A percentile compares a stretch with the other conserved stretches of the same genome.
Evolutionary conservation across 2,113 vertebrate genomes (phyloP).

Genomic region (Felis chaus): DNA sequence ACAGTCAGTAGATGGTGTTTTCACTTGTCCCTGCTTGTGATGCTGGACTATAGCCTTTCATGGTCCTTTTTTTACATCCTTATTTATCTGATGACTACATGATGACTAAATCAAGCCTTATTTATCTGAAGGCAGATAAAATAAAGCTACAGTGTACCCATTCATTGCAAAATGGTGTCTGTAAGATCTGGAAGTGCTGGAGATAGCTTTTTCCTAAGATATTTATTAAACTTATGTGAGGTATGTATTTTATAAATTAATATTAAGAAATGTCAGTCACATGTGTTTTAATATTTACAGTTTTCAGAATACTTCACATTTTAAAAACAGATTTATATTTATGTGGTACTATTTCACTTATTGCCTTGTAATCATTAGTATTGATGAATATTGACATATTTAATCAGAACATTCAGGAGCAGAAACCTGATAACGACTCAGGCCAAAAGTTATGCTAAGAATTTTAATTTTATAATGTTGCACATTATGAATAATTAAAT

Average conservation of each 20-base stretch:
- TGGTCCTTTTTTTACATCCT: not conserved
- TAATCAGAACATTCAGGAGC: not conserved
- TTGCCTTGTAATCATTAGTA: conserved; percentile 18
- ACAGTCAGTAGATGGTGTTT: not conserved
- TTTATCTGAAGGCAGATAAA: not conserved
- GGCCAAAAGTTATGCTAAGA: not conserved
- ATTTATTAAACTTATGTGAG: not conserved
- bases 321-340: conserved; percentile 4
- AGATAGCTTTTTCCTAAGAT: not conserved
- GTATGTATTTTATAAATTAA: not conserved
- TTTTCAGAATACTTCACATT: not conserved
- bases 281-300: conserved; percentile 8
- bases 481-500: not conserved
- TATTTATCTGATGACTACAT: not conserved
- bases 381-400: not conserved
- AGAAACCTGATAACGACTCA: not conserved
- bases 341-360: not conserved
- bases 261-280: not conserved
- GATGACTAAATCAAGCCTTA: not conserved
- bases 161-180: conserved; percentile 12
- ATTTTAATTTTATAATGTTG: conserved; percentile 43
- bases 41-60: not conserved
- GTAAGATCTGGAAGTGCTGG: not conserved
- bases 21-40: not conserved
- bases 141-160: not conserved